Evolutionary conservation across 2,113 vertebrate genomes (phyloP).

Genomic region (Epinephelus fuscoguttatus): DNA sequence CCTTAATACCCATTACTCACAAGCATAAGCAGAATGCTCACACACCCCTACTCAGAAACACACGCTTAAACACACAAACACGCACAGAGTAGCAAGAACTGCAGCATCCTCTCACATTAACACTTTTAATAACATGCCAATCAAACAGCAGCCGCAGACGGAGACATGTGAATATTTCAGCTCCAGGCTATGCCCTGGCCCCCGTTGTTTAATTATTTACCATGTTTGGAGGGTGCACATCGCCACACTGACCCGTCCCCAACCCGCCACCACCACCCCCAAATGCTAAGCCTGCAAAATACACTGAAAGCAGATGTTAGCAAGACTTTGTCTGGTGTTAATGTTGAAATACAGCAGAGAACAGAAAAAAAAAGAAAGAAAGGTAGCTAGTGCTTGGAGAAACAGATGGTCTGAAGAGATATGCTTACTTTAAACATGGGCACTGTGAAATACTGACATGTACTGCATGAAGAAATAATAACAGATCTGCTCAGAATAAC

Average conservation of each 20-base stretch:
- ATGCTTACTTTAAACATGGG: background rate
- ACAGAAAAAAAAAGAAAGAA: background rate
- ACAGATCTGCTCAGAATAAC: slow-evolving; percentile 16
- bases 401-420: slow-evolving; percentile 1
- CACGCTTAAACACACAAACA: slow-evolving; percentile 1
- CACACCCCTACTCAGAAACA: background rate
- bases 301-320: slow-evolving; percentile 15
- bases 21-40: background rate
- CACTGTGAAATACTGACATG: slow-evolving; percentile 11
- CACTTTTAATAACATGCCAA: slow-evolving; percentile 61
- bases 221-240: slow-evolving; percentile 31
- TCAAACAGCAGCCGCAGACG: slow-evolving; percentile 41
- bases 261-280: background rate
- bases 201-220: slow-evolving; percentile 56
- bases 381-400: background rate
- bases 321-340: background rate
- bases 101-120: slow-evolving; percentile 27
- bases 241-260: background rate
- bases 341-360: background rate
- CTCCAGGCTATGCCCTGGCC: slow-evolving; percentile 7
- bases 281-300: slow-evolving; percentile 13
- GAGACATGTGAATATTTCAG: slow-evolving; percentile 61
- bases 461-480: slow-evolving; percentile 25
- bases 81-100: slow-evolving; percentile 5
- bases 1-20: slow-evolving; percentile 2